phyloP scores from a whole-genome alignment of 2,888 invertebrate species.

The Drosophila peninsularis region DNA sequence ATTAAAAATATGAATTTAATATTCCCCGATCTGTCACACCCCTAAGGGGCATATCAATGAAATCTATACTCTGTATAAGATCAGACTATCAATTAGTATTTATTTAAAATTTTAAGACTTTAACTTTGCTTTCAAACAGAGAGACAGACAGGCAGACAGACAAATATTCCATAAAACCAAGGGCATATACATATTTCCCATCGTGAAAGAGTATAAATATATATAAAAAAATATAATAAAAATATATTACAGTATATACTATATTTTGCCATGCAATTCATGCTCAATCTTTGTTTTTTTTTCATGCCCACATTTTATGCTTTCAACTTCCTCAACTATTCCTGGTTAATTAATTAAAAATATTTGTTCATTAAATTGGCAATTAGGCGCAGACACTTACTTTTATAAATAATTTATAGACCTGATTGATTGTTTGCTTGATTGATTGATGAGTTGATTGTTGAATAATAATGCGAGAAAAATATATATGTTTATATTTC shows the following conservation, averaged over 20 bases:
- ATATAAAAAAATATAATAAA: background rate
- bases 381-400: constrained; percentile 15
- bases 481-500: background rate
- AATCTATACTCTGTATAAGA: background rate
- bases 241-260: background rate
- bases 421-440: constrained; percentile 66
- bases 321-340: background rate
- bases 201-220: background rate
- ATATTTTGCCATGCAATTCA: background rate
- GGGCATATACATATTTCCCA: background rate
- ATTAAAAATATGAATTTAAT: too few relatives aligned
- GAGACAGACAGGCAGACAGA: too few relatives aligned
- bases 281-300: background rate
- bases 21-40: too few relatives aligned
- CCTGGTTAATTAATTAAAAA: background rate
- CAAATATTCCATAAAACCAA: background rate
- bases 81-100: background rate
- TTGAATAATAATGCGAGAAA: constrained; percentile 54
- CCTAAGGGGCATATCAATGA: background rate
- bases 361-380: background rate
- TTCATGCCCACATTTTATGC: background rate
- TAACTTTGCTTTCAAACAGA: background rate
- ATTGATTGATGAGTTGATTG: constrained; percentile 64
- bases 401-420: constrained; percentile 31
- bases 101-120: background rate